Evolutionary conservation across 2,888 invertebrate species (phyloP), one percentile per base, ranked within the genome.

Genomic region (Galeopsomyia nigrocyanea): DNA sequence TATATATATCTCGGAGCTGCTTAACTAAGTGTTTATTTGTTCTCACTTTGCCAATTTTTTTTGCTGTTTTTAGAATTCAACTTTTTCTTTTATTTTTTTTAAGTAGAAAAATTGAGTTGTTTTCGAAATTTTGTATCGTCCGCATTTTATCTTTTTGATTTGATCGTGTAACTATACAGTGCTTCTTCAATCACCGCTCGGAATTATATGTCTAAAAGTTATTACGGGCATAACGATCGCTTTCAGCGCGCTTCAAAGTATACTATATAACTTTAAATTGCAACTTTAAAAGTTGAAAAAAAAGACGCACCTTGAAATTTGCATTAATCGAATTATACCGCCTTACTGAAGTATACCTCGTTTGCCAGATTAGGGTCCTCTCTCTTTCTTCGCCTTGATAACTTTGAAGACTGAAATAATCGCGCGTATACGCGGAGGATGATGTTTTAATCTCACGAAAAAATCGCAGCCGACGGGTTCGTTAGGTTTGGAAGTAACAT

Each of bases 271-370:
- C 62, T 67, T 57, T 51, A 53, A 57, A 51, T 57, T 66, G 50
- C 47, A 50, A 53, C 56, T 58, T 51, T 17, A 67, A 71, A 71
- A 62, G 31, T 31, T 55, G 65, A 63, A 55, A 60, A 5, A 22
- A 19, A 50, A n/a, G 21, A 16, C 6, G 63, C 63, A 64, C 68
- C 68, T 73, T 68, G 68, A 73, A 73, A 69, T 73, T 69, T 73
- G 68, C 60, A 69, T 73, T 69, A 73, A 73, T 68, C 73, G 68
- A 69, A 65, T 60, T 65, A 68, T 61, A 57, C 60, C 55, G 61
- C 56, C 64, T n/a, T n/a, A 68, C 61, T 69, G 68, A 65, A 55
- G 64, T 69, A 60, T 69, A 60, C 46, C 46, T 16, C 21, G 53
- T 19, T 58, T 21, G 19, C 50, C 63, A 6, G 56, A 62, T 61